Evolutionary conservation across 1,140 invertebrate genomes (phyloP), one percentile per base, ranked within the genome.

Genomic region (Heliconius himera): DNA sequence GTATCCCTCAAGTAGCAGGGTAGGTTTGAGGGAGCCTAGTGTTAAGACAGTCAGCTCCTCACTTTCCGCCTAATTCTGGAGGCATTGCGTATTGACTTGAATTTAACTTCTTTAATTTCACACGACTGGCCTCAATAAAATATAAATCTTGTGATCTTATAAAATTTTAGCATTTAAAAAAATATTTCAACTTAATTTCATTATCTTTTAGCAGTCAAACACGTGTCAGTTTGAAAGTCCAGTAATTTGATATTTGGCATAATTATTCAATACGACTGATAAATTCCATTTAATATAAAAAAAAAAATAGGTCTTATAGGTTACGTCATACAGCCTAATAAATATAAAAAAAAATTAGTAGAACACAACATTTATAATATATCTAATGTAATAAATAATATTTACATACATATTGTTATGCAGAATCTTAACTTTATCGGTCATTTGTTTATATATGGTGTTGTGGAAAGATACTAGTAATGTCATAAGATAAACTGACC

Each of bases 401-500:
- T 66, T 66, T 66, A 66, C 60, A 6, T 66, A 29, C 33, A 66
- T 66, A 66, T 66, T 66, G 60, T 66, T 66, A 66, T 66, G 56
- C 22, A 76, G 38, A 76, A 70, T 33, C 60, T 76, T 46, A 38
- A 46, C 22, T 26, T 70, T 76, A 76, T 76, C 74, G 36, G 54
- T 54, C 29, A 76, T 75, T 75, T 90, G 87, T 87, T 89, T 87
- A 85, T 87, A 76, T 46, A 73, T 80, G 74, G 54, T 79, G 74
- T 87, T 79, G 86, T 93, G 91, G 91, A 93, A 93, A 92, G 87
- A 87, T 91, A 92, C 91, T 80, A 78, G 80, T 84, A 86, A 79
- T 86, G 89, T 90, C 90, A 89, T 73, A 36, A 72, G 90, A 89
- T 93, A 90, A 66, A 87, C 82, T 90, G 91, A 90, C 87, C 91